Evolutionary conservation across 2,113 vertebrate genomes (phyloP).

Genomic region (Natator depressus): DNA sequence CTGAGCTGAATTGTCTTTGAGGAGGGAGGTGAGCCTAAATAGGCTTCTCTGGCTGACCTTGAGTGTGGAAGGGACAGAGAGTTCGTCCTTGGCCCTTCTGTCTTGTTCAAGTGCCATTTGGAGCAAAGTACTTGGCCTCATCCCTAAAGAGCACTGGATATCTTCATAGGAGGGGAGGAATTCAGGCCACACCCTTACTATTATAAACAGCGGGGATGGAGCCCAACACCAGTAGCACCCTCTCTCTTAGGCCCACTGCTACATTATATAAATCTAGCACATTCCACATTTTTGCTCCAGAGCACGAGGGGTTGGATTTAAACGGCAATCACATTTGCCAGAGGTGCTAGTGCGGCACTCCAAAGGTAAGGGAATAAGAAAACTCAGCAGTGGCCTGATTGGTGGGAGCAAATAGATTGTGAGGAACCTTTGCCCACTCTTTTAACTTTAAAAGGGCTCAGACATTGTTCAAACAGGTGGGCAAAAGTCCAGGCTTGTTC

Average conservation of each 20-base stretch:
- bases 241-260: neutral
- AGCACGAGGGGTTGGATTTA: neutral
- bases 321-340: neutral
- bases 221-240: neutral
- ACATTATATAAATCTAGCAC: neutral
- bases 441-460: neutral
- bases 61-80: neutral
- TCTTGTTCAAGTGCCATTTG: neutral
- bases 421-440: neutral
- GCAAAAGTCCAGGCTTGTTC: conserved; percentile 28
- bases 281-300: neutral
- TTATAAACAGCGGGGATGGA: neutral
- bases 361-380: neutral
- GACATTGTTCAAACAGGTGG: neutral
- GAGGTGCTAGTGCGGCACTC: neutral
- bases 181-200: neutral
- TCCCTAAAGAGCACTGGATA: neutral
- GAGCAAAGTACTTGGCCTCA: neutral
- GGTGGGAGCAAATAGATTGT: neutral
- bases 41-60: neutral
- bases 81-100: neutral
- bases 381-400: neutral
- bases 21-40: neutral
- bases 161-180: neutral
- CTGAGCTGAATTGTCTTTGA: neutral